Conservation (phyloP, 2,113 vertebrate species). For the Ochotona curzoniae region DNA sequence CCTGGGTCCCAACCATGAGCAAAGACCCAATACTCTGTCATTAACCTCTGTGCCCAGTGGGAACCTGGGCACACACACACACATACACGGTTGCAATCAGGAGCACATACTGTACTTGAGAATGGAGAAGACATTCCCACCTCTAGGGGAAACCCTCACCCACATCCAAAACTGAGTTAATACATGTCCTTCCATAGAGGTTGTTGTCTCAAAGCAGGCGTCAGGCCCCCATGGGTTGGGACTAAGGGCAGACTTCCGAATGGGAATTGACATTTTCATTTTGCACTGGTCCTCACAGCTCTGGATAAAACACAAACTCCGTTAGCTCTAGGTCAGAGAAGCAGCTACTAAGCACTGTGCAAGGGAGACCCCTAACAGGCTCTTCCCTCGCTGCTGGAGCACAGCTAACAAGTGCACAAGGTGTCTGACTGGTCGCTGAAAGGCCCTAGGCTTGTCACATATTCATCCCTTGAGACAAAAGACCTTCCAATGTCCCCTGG, state of each 20-base stretch:
- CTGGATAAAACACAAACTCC: not conserved
- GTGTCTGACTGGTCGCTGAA: too few relatives aligned
- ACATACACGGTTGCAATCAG: not conserved
- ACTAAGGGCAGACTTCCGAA: not conserved
- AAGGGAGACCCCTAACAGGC: not conserved
- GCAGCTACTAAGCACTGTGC: not conserved
- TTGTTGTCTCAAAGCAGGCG: too few relatives aligned
- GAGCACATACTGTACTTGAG: too few relatives aligned
- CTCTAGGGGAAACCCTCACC: not conserved
- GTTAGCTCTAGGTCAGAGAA: not conserved
- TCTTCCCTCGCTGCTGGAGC: not conserved
- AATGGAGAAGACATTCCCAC: not conserved
- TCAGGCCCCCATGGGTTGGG: not conserved
- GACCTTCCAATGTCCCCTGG: not conserved
- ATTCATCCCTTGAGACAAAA: not conserved
- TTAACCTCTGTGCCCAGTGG: fast-evolving
- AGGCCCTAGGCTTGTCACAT: fast-evolving
- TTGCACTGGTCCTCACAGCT: fast-evolving
- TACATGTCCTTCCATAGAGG: not conserved
- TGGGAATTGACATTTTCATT: not conserved
- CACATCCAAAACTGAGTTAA: not conserved
- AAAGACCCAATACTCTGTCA: not conserved
- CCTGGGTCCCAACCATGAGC: not conserved
- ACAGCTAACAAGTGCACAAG: not conserved
- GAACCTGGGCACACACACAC: too few relatives aligned